A percentile compares a stretch with the other conserved stretches of the same genome.
phyloP scores from a whole-genome alignment of 2,797 vertebrate genomes.

The Rhynchotus rufescens region DNA sequence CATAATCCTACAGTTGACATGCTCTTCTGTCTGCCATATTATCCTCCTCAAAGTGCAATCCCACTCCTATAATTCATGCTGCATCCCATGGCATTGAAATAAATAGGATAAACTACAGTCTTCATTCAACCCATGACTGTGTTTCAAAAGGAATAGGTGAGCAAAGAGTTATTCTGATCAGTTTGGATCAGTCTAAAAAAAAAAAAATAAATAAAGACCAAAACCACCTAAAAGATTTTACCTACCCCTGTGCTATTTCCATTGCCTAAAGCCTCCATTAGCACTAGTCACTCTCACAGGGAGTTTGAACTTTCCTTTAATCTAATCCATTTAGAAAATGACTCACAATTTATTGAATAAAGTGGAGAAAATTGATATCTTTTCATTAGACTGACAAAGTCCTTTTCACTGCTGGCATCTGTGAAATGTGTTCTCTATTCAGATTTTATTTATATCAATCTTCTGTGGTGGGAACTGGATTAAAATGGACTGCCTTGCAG shows the following conservation, averaged over 20 bases:
- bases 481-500: conserved; percentile 70
- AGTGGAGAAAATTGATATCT: conserved; percentile 81
- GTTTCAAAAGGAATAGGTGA: conserved; percentile 54
- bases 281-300: conserved; percentile 49
- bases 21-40: background rate
- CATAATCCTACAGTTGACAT: background rate
- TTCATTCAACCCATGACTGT: conserved; percentile 60
- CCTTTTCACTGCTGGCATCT: conserved; percentile 80
- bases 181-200: conserved; percentile 52
- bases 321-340: conserved; percentile 84
- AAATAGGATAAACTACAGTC: conserved; percentile 47
- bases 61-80: conserved; percentile 31
- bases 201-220: background rate
- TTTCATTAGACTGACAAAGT: conserved; percentile 85
- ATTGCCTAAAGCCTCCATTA: conserved; percentile 67
- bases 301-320: conserved; percentile 82
- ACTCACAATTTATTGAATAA: conserved; percentile 82
- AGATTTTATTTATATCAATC: conserved; percentile 85
- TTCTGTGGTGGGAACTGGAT: conserved; percentile 71
- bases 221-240: conserved; percentile 47
- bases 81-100: conserved; percentile 41
- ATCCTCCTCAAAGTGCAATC: conserved; percentile 6
- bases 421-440: conserved; percentile 81
- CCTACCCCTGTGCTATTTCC: conserved; percentile 29
- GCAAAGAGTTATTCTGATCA: conserved; percentile 1